Percentiles rank a stretch among this genome's conserved stretches.
phyloP scores from a whole-genome alignment of 2,797 vertebrate species.

The Premnoplex brunnescens region DNA sequence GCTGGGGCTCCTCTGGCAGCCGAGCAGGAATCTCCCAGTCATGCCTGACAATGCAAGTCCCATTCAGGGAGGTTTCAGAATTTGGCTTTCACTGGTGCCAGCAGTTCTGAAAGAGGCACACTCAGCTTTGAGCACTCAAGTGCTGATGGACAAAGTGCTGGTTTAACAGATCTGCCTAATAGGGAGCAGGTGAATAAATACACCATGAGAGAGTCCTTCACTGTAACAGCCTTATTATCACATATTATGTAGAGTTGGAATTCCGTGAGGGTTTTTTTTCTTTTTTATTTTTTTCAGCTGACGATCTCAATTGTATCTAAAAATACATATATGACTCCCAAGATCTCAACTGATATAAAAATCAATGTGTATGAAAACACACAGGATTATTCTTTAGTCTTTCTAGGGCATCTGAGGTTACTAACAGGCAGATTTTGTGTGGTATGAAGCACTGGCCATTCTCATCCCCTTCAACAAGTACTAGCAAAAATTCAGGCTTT shows the following conservation, averaged over 20 bases:
- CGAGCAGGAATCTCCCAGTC: constrained; percentile 11
- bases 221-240: constrained; percentile 67
- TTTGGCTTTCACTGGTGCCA: constrained; percentile 71
- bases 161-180: constrained; percentile 72
- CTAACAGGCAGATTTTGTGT: not conserved
- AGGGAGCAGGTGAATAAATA: constrained; percentile 79
- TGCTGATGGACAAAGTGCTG: constrained; percentile 77
- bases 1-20: constrained; percentile 15
- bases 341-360: not conserved
- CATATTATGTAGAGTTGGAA: constrained; percentile 28
- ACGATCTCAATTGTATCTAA: not conserved
- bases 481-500: constrained; percentile 13
- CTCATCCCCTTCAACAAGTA: not conserved
- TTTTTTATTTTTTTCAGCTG: not conserved
- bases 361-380: constrained; percentile 12
- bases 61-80: constrained; percentile 40
- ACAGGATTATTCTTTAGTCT: not conserved
- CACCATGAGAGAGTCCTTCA: constrained; percentile 58
- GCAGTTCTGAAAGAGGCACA: constrained; percentile 72
- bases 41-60: not conserved
- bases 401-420: constrained; percentile 37
- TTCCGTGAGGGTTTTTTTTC: not conserved
- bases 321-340: not conserved
- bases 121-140: constrained; percentile 73
- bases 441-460: not conserved